These are phyloP conservation scores for Dufourea novaeangliae DNA, from an alignment of 1,140 invertebrate genomes.

Conservation along the genomic window DNA sequence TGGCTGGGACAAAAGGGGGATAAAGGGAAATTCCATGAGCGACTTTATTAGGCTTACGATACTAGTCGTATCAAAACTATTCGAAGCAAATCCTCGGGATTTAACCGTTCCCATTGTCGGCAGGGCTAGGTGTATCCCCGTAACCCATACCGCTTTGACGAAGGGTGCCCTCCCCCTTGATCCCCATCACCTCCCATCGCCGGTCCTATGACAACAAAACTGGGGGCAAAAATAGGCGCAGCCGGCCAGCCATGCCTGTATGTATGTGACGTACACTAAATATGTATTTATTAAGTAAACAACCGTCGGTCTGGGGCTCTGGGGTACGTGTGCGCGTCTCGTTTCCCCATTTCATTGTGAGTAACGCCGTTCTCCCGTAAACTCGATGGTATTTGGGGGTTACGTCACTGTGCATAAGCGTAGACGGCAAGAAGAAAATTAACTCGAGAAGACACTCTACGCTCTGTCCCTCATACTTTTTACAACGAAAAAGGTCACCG, in stretches of 20 bases:
- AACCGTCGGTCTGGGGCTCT: constrained; percentile 68
- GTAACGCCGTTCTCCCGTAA: constrained; percentile 48
- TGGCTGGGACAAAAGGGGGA: background rate
- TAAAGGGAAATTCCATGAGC: constrained; percentile 20
- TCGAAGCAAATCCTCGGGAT: constrained; percentile 46
- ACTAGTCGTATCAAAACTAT: constrained; percentile 30
- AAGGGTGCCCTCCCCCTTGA: constrained; percentile 69
- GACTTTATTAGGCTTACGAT: constrained; percentile 46
- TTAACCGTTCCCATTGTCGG: constrained; percentile 54
- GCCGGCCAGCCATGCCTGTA: constrained; percentile 72
- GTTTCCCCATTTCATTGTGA: constrained; percentile 63
- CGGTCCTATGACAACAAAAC: constrained; percentile 80
- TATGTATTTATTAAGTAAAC: constrained; percentile 82
- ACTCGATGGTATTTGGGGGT: constrained; percentile 46
- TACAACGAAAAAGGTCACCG: too few relatives aligned
- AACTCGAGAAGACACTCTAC: background rate
- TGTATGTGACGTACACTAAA: constrained; percentile 76
- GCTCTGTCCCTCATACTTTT: background rate
- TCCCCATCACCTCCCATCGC: constrained; percentile 69
- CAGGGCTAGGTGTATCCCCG: constrained; percentile 29
- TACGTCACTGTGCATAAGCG: constrained; percentile 45
- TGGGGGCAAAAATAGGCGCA: constrained; percentile 76
- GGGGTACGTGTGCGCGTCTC: constrained; percentile 50
- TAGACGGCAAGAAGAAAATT: background rate
- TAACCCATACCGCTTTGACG: constrained; percentile 22